phyloP scores from a whole-genome alignment of 2,797 vertebrate species.

The Chelmon rostratus region DNA sequence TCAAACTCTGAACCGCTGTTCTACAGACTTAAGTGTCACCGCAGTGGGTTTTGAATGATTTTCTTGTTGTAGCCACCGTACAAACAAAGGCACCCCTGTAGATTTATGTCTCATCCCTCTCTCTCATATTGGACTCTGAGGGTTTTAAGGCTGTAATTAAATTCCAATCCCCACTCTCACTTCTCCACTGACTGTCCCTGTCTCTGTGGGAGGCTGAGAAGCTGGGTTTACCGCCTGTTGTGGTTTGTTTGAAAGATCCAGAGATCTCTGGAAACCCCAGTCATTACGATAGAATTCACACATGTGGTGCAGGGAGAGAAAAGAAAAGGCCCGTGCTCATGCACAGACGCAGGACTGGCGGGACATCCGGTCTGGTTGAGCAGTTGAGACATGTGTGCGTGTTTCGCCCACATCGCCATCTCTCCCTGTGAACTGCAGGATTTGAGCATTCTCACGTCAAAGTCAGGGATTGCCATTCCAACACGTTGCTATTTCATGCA shows the following conservation, averaged over 20 bases:
- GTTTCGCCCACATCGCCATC: constrained; percentile 58
- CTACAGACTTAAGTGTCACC: constrained; percentile 72
- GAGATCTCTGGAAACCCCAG: constrained; percentile 79
- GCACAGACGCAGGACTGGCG: constrained; percentile 60
- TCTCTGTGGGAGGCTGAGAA: constrained; percentile 86
- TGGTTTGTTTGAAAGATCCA: constrained; percentile 85
- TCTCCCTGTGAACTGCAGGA: constrained; percentile 65
- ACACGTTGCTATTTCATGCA: constrained; percentile 57
- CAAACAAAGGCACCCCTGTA: constrained; percentile 85
- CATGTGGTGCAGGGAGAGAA: constrained; percentile 75
- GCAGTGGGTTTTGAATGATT: constrained; percentile 80
- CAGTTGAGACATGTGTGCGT: constrained; percentile 66
- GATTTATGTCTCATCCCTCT: constrained; percentile 84
- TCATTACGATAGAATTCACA: constrained; percentile 82
- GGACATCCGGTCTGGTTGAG: constrained; percentile 72
- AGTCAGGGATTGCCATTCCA: constrained; percentile 62
- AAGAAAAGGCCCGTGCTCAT: constrained; percentile 58
- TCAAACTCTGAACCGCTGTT: constrained; percentile 76
- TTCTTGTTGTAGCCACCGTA: constrained; percentile 79
- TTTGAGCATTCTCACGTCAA: constrained; percentile 65
- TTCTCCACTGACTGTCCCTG: constrained; percentile 80
- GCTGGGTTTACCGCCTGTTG: constrained; percentile 85
- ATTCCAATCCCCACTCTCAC: constrained; percentile 86
- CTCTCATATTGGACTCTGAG: constrained; percentile 85
- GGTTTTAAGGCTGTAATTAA: constrained; percentile 86